Base-by-base conservation (phyloP, 2,797 vertebrate genomes). In the Pipistrellus pipistrellus region DNA sequence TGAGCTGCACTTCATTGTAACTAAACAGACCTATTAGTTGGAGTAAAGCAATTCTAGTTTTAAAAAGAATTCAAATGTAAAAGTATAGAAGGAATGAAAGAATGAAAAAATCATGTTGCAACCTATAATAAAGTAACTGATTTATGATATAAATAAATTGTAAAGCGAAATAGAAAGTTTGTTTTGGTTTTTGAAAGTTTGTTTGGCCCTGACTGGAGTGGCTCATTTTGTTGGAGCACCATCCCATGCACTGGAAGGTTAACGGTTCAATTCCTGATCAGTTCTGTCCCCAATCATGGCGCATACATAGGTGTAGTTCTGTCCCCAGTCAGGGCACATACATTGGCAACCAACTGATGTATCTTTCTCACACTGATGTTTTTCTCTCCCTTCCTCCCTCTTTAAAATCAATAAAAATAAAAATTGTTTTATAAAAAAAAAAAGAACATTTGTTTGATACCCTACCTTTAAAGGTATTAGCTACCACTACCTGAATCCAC, bases 21-120 rank as follows among this genome's bases (percentile, higher is more conserved):
- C 25, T 62, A 92, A 80, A 66, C 15, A 84, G 21, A 92, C 12
- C 73, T 85, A 88, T 14, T 46, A 20, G 21, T 68, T 82, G 11
- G 25, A 90, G 14, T 81, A 76, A 82, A 95, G 35, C 51, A 90
- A 93, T 90, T 76, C 81, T 81, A 89, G 2, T 77, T 46, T 35
- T 21, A 38, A 62, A 59, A 41, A 77, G 2, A 87, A 35, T 77
- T 91, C 72, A 91, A 91, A 84, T 64, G 53, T n/a, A 62, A 88
- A 83, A 87, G 41, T 88, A 78, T 20, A 72, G 35, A 84, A 66
- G 25, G n/a, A 84, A 68, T 73, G 27, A 73, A 85, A 88, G n/a
- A 75, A 68, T 81, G 75, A 69, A 53, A 68, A 73, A 75, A 93
- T 87, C 53, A 86, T 55, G 57, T 53, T 90, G 35, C 23, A 90